Evolutionary conservation across 2,797 vertebrate species (phyloP).

Genomic region (Rhinogobio ventralis): DNA sequence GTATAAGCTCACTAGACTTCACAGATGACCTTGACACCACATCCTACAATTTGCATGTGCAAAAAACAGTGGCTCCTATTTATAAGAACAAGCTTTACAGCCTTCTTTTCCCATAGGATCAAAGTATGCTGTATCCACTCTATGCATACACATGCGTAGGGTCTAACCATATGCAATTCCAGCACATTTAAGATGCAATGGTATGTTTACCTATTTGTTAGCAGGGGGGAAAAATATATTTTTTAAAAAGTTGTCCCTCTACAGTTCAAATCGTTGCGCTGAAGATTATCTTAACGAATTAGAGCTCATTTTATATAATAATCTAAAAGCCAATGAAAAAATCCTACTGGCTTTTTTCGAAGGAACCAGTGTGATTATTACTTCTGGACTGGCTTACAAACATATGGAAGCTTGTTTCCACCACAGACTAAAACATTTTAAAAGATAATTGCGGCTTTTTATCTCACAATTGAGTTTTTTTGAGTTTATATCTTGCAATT

Average conservation of each 20-base stretch:
- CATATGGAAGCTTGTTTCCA: not conserved
- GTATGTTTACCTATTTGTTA: conserved; percentile 19
- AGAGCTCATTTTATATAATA: not conserved
- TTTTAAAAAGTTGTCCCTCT: too few relatives aligned
- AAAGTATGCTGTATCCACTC: conserved; percentile 8
- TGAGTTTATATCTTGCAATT: too few relatives aligned
- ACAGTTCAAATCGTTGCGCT: not conserved
- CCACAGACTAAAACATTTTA: too few relatives aligned
- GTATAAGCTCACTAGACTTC: conserved; percentile 6
- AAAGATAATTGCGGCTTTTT: too few relatives aligned
- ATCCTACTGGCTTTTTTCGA: not conserved
- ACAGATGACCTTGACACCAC: conserved; percentile 40
- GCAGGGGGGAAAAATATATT: not conserved
- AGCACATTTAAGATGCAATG: conserved; percentile 16
- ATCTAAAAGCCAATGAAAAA: too few relatives aligned
- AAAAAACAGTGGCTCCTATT: conserved; percentile 1
- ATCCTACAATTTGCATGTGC: not conserved
- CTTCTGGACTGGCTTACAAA: not conserved
- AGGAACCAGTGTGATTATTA: not conserved
- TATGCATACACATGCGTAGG: conserved; percentile 55
- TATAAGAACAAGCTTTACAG: not conserved
- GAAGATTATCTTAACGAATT: not conserved
- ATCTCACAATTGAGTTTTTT: too few relatives aligned
- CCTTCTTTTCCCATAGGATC: not conserved
- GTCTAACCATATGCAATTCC: conserved; percentile 25